These are phyloP conservation scores for Lophius piscatorius DNA, from an alignment of 2,113 vertebrate genomes.

Conservation along the genomic window DNA sequence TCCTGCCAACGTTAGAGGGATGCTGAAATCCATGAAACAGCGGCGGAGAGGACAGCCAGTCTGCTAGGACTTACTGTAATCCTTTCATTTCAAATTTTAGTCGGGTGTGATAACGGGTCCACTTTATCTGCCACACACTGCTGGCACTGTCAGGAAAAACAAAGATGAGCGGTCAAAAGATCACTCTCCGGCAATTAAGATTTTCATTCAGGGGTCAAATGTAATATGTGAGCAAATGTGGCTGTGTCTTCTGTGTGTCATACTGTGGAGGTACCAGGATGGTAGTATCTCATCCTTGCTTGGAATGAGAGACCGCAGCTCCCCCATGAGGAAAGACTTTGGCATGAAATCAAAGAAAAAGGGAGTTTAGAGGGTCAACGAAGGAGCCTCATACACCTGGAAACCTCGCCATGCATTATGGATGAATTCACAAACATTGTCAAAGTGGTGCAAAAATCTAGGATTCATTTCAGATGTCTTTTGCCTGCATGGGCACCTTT, in stretches of 20 bases:
- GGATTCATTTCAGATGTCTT: slow-evolving; percentile 37
- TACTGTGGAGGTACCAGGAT: neutral
- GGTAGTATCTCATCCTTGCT: neutral
- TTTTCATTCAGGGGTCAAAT: slow-evolving; percentile 53
- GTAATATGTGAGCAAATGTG: slow-evolving; percentile 32
- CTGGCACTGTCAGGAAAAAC: slow-evolving; percentile 50
- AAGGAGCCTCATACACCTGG: neutral
- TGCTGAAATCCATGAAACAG: slow-evolving; percentile 43
- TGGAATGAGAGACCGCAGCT: slow-evolving; percentile 47
- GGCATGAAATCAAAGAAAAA: slow-evolving; percentile 18
- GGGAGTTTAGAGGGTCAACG: slow-evolving; percentile 33
- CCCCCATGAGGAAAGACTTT: slow-evolving; percentile 41
- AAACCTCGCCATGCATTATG: slow-evolving; percentile 27
- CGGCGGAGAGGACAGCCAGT: slow-evolving; percentile 33
- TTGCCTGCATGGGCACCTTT: slow-evolving; percentile 3
- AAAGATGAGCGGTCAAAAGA: slow-evolving; percentile 61
- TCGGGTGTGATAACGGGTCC: slow-evolving; percentile 28
- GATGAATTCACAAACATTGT: slow-evolving; percentile 21
- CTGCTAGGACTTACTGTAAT: slow-evolving; percentile 61
- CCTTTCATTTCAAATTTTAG: slow-evolving; percentile 66
- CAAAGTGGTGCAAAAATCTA: slow-evolving; percentile 32
- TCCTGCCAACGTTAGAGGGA: slow-evolving; percentile 16
- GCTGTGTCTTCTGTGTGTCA: slow-evolving; percentile 16
- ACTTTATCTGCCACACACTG: slow-evolving; percentile 44
- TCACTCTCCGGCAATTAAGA: slow-evolving; percentile 62